phyloP scores from a whole-genome alignment of 2,888 invertebrate species.

The Tortricodes alternella region DNA sequence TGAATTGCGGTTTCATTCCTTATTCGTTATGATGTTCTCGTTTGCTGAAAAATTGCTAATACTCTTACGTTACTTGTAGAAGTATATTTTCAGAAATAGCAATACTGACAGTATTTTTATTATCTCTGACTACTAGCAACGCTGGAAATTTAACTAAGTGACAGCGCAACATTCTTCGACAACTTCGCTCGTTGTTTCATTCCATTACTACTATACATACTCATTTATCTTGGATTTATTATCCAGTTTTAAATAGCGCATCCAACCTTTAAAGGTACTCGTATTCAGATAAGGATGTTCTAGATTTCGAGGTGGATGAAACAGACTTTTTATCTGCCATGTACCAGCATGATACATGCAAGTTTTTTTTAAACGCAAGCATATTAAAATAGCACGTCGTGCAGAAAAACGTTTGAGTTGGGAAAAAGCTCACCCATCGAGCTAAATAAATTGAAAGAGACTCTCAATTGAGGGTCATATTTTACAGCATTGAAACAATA shows the following conservation, averaged over 20 bases:
- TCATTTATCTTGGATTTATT: not conserved
- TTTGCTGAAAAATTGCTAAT: not conserved
- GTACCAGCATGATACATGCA: not conserved
- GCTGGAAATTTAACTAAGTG: not conserved
- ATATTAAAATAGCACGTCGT: too few species aligned
- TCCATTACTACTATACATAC: not conserved
- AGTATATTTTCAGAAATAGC: not conserved
- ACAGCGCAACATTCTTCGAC: not conserved
- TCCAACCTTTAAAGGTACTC: not conserved
- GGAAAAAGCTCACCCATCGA: too few species aligned
- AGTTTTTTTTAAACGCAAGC: too few species aligned
- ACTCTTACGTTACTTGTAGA: not conserved
- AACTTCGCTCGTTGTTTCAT: not conserved
- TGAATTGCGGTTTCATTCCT: too few species aligned
- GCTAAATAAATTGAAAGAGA: too few species aligned
- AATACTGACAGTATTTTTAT: not conserved
- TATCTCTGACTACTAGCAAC: not conserved
- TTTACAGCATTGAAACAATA: conserved; percentile 42
- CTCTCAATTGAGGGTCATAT: conserved; percentile 58
- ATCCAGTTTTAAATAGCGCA: not conserved
- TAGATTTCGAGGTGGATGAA: conserved; percentile 20
- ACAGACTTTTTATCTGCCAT: conserved; percentile 1
- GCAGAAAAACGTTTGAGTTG: too few species aligned
- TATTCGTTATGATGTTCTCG: too few species aligned
- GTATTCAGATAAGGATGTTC: conserved; percentile 28